phyloP scores from a whole-genome alignment of 1,140 invertebrate species.

The Platorchestia sp. region DNA sequence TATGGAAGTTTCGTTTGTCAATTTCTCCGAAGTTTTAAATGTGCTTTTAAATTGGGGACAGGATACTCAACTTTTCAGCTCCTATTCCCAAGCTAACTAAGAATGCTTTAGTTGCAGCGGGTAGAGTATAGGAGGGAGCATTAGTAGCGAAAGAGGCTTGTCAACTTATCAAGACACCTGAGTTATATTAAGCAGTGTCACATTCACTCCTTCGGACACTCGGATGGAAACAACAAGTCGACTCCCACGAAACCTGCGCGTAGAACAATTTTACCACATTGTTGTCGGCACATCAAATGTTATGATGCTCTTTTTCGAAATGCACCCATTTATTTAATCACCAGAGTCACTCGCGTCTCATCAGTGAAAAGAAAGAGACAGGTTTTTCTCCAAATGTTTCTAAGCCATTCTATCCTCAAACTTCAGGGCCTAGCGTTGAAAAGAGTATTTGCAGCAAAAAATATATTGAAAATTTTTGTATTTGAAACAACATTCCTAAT shows the following conservation, averaged over 20 bases:
- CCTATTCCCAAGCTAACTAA: not conserved
- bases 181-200: not conserved
- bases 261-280: not conserved
- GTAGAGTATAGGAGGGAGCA: not conserved
- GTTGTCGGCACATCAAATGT: not conserved
- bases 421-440: not conserved
- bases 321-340: not conserved
- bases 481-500: not conserved
- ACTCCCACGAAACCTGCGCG: not conserved
- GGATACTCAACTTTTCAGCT: not conserved
- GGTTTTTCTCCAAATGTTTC: not conserved
- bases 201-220: not conserved
- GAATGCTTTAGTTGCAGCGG: not conserved
- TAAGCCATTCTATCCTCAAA: not conserved
- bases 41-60: not conserved
- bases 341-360: not conserved
- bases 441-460: not conserved
- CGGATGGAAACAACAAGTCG: not conserved
- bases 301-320: not conserved
- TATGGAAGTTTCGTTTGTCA: not conserved
- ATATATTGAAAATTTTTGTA: not conserved
- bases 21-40: not conserved
- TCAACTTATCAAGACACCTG: not conserved
- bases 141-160: not conserved
- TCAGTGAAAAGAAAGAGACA: not conserved